Base-by-base conservation (phyloP, 2,888 invertebrate genomes). In the Pachydiplax longipennis region DNA sequence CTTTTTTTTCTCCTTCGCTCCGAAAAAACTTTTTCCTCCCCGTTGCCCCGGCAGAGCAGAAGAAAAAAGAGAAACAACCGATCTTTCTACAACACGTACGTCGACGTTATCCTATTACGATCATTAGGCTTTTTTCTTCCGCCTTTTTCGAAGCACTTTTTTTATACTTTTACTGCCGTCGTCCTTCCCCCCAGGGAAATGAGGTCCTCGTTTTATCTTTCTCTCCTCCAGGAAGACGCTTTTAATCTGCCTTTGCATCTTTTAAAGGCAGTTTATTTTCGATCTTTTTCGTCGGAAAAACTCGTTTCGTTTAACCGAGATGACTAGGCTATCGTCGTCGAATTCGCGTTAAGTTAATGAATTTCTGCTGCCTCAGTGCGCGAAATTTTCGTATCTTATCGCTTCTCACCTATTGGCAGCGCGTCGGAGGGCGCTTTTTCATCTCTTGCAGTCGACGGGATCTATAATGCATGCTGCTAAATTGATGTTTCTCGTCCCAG, bases 51-150 rank as follows among this genome's bases (percentile, higher is more conserved):
- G 25, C 12, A 31, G 31, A 65, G 65, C 5, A n/a, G 65, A n/a
- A n/a, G 25, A 65, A 65, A 25, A 73, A 73, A 31, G 73, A 31
- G 73, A 65, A 65, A 65, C 65, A 65, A 15, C 25, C 22, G 25
- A 58, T 61, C 87, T 13, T 87, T 87, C 87, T 87, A 61, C 87
- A 65, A 65, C 87, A 87, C 87, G 87, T 87, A 87, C 87, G 58
- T 58, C 61, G 13, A 61, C 87, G 87, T 87, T 87, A 61, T 65
- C 87, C 87, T 40, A 87, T 87, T 61, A 87, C 87, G 37, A 87
- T 87, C 87, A 61, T 87, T 61, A 37, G 61, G 61, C 61, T n/a
- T 37, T 15, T 37, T 65, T 37, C 22, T 58, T 37, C 87, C 8
- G 8, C 37, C 1, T 5, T 48, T 48, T 40, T 48, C 35, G 35